Percentiles rank a stretch among this genome's conserved stretches.
These are phyloP conservation scores for Brachionus rotundiformis DNA, from an alignment of 1,140 invertebrate genomes.

Conservation along the genomic window DNA sequence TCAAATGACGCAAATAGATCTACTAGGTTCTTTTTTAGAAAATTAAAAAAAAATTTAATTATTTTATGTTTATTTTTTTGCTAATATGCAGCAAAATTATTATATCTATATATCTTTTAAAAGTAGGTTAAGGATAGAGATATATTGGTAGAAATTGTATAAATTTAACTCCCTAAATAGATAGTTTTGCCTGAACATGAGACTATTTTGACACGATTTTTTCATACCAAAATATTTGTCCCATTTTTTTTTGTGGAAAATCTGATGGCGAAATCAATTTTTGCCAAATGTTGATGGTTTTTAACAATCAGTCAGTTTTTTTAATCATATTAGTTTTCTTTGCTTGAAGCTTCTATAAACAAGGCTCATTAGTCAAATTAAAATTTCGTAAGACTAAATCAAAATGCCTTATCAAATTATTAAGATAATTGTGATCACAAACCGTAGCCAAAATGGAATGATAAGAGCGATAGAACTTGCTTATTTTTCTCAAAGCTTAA, in stretches of 20 bases:
- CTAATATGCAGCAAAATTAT: background rate
- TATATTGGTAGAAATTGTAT: background rate
- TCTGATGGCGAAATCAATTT: background rate
- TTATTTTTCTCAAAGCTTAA: background rate
- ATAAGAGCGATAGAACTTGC: no score
- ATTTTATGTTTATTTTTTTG: background rate
- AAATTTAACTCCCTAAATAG: background rate
- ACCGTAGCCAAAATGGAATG: background rate
- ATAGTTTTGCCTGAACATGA: background rate
- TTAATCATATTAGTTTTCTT: background rate
- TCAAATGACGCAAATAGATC: background rate
- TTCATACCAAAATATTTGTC: background rate
- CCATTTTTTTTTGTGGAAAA: background rate
- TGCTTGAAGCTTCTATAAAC: background rate
- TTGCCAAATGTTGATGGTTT: background rate
- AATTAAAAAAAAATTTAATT: background rate
- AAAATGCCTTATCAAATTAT: background rate
- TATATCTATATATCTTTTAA: background rate
- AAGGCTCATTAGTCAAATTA: background rate
- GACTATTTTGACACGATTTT: background rate
- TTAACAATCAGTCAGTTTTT: background rate
- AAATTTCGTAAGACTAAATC: background rate
- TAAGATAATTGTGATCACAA: conserved; percentile 2
- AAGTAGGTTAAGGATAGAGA: background rate
- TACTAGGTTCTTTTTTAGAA: background rate